Base-by-base conservation (phyloP, 2,797 vertebrate genomes). In the Enteromius trimaculatus region DNA sequence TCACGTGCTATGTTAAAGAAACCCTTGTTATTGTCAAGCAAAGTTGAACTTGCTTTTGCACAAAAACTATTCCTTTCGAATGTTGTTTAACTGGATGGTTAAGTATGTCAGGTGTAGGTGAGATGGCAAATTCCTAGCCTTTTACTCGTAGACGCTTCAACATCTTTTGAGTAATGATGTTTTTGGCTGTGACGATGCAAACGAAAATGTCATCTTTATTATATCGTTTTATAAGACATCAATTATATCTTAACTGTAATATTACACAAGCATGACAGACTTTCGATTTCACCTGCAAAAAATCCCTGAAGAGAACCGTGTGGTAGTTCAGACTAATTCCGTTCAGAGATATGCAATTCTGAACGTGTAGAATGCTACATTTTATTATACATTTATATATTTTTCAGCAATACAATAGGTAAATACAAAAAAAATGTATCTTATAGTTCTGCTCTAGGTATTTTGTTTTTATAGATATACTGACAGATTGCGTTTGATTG, bases 61-160 rank as follows among this genome's bases (percentile, higher is more conserved):
- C 34, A 23, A 74, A 53, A 13, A 51, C 3, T 8, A 31, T 23
- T 76, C 26, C 14, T 21, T 49, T 53, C 0, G 42, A 77, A 82
- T 82, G 72, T 66, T 51, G 47, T 58, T 19, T 26, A 77, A 82
- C 62, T 34, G 72, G 72, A 69, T 44, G 5, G 14, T 17, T 9
- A 37, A 26, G 19, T 58, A 4, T 26, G 23, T 60, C 23, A 26
- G 62, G 21, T 58, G 39, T 39, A 3, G 4, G 37, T 17, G 42
- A 64, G 37, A 69, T 80, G 55, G 42, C n/a, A 42, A 53, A 37
- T 65, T 21, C 21, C 42, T 42, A 4, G 53, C 17, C 7, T 29
- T 44, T 13, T 16, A 37, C 3, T n/a, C 21, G 9, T 58, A n/a
- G 19, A 1, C 19, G 4, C 29, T 5, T 17, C 7, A 5, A 8